phyloP scores from a whole-genome alignment of 2,888 invertebrate species.

The Epinotia nisella region DNA sequence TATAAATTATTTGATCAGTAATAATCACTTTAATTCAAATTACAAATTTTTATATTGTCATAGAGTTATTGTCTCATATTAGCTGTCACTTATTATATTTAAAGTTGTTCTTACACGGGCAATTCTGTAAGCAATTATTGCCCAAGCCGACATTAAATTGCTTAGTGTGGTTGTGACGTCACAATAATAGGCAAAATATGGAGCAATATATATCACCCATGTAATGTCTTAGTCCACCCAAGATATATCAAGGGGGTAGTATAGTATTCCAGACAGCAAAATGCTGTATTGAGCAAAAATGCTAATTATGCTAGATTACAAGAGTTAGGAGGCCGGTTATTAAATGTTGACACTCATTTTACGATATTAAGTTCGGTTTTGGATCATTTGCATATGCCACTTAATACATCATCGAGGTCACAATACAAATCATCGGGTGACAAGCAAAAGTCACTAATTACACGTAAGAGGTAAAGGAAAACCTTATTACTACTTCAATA shows the following conservation, averaged over 20 bases:
- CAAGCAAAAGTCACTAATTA: no score
- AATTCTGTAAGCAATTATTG: not conserved
- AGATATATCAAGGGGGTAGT: not conserved
- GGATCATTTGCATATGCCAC: not conserved
- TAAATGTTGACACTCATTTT: conserved; percentile 12
- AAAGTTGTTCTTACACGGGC: not conserved
- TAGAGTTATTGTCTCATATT: conserved; percentile 47
- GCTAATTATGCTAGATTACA: conserved; percentile 17
- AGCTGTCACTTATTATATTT: not conserved
- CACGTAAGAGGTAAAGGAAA: no score
- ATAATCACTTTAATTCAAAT: conserved; percentile 26
- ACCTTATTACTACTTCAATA: no score
- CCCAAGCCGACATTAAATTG: not conserved
- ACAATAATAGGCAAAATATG: not conserved
- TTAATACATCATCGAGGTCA: no score
- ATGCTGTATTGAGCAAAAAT: conserved; percentile 20
- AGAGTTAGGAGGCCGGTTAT: not conserved
- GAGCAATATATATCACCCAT: not conserved
- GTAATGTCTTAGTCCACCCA: not conserved
- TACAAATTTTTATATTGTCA: conserved; percentile 48
- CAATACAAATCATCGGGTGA: no score
- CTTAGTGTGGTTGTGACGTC: not conserved
- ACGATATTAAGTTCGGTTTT: not conserved
- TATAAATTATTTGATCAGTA: conserved; percentile 35
- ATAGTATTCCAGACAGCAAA: not conserved